Percentiles rank a stretch among this genome's conserved stretches.
Evolutionary conservation across 2,888 invertebrate species (phyloP).

Genomic region (Boloria selene): DNA sequence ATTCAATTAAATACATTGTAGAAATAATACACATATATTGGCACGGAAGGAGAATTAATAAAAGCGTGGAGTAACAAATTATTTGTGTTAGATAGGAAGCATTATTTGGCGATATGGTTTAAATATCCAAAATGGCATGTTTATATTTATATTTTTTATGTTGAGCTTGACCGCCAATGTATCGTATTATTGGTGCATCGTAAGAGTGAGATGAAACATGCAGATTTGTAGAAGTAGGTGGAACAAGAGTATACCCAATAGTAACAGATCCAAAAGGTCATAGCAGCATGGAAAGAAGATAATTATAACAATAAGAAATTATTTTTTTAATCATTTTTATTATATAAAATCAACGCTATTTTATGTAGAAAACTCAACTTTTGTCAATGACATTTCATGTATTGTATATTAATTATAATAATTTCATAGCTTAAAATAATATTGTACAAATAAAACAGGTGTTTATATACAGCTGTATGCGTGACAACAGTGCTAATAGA

Average conservation of each 20-base stretch:
- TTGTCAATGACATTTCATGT: no score
- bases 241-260: constrained; percentile 72
- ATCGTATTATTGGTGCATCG: constrained; percentile 72
- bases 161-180: constrained; percentile 77
- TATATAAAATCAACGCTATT: not conserved
- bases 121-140: constrained; percentile 76
- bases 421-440: no score
- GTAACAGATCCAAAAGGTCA: constrained; percentile 75
- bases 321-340: constrained; percentile 43
- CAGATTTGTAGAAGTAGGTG: constrained; percentile 51
- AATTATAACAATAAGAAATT: constrained; percentile 71
- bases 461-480: no score
- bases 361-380: not conserved
- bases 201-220: constrained; percentile 57
- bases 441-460: no score
- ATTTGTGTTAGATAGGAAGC: constrained; percentile 67
- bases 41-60: constrained; percentile 46
- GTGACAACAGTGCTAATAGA: no score
- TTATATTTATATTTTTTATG: constrained; percentile 78
- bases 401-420: no score
- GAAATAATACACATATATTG: constrained; percentile 53
- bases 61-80: constrained; percentile 50
- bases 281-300: constrained; percentile 75
- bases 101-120: constrained; percentile 48
- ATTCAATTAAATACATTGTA: constrained; percentile 59